Conservation (phyloP, 1,140 invertebrate genomes). For the Heliconius eleuchia region DNA sequence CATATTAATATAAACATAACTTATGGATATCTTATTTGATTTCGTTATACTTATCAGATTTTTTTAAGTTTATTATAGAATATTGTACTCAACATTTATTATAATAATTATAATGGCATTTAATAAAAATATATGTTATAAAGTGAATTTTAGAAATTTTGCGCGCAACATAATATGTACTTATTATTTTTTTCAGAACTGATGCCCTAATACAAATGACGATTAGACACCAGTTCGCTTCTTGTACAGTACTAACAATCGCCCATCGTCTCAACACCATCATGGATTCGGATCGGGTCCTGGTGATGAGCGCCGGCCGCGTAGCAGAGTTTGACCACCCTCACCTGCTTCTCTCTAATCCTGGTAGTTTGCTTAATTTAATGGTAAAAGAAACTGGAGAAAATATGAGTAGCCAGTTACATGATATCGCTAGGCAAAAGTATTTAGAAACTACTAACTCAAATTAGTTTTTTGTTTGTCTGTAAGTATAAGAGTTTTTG, state of each 20-base stretch:
- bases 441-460: conserved; percentile 37
- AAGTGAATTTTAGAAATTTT: no score
- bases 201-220: conserved; percentile 84
- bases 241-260: conserved; percentile 90
- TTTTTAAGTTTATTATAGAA: no score
- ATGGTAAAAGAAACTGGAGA: conserved; percentile 83
- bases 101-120: no score
- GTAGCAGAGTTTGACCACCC: conserved; percentile 87
- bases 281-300: conserved; percentile 87
- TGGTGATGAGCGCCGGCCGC: conserved; percentile 89
- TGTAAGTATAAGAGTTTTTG: background rate
- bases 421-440: conserved; percentile 58
- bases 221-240: conserved; percentile 82
- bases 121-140: no score
- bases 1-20: no score
- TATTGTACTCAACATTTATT: no score
- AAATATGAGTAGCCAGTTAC: conserved; percentile 51
- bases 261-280: conserved; percentile 89
- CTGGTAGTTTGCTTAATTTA: conserved; percentile 74
- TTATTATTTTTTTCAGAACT: conserved; percentile 67
- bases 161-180: no score
- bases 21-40: no score
- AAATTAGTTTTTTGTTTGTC: background rate
- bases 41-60: no score
- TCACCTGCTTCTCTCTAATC: conserved; percentile 83